These are phyloP conservation scores for Meriones psammophilus DNA, from an alignment of 2,797 vertebrate genomes.

Conservation along the genomic window DNA sequence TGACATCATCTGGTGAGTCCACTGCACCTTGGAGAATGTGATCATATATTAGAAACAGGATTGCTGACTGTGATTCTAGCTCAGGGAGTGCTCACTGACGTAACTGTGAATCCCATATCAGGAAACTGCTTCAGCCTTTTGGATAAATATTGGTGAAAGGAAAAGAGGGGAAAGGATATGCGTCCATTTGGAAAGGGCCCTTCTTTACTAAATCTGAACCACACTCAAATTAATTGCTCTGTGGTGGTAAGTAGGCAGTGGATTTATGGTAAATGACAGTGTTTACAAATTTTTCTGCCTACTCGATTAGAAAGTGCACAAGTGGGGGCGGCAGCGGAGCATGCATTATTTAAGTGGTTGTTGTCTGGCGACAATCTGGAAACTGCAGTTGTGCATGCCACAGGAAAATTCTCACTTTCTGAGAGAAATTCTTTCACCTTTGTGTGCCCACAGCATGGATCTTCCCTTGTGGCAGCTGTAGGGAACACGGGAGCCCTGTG, in stretches of 20 bases:
- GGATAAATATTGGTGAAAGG: constrained; percentile 67
- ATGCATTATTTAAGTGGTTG: constrained; percentile 92
- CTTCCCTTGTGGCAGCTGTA: constrained; percentile 90
- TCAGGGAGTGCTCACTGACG: constrained; percentile 40
- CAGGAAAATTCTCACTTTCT: constrained; percentile 91
- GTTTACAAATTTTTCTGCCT: constrained; percentile 90
- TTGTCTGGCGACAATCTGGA: constrained; percentile 90
- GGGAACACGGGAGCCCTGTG: constrained; percentile 91
- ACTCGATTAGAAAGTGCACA: constrained; percentile 90
- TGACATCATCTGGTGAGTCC: constrained; percentile 67
- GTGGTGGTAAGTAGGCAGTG: constrained; percentile 86
- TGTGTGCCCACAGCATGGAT: constrained; percentile 89
- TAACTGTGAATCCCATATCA: constrained; percentile 66
- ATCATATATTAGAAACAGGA: constrained; percentile 73
- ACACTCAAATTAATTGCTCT: constrained; percentile 89
- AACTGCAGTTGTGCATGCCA: constrained; percentile 88
- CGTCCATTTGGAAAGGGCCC: constrained; percentile 74
- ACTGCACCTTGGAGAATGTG: constrained; percentile 44
- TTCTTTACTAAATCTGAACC: constrained; percentile 87
- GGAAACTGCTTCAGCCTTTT: constrained; percentile 65
- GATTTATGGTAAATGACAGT: constrained; percentile 90
- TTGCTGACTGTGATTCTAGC: constrained; percentile 65
- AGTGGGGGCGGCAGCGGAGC: constrained; percentile 88
- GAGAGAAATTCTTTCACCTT: constrained; percentile 92
- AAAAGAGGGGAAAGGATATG: constrained; percentile 34